Evolutionary conservation across 1,140 invertebrate species (phyloP), one percentile per base, ranked within the genome.

Genomic region (Camponotus pennsylvanicus): DNA sequence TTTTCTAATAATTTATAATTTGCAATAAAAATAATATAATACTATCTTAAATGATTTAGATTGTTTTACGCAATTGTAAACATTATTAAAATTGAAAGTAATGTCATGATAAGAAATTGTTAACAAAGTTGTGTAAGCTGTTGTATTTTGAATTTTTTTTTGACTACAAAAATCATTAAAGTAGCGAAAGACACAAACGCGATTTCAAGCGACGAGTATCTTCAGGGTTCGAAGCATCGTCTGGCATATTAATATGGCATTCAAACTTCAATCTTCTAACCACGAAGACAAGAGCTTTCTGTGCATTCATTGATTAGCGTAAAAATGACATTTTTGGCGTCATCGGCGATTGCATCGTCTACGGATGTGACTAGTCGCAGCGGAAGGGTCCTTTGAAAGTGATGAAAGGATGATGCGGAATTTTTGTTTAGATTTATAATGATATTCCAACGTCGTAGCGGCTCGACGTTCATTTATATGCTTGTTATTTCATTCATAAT

Each of bases 271-370:
- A 21, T 66, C 27, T 61, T 82, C 40, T 70, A 70, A 67, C 42
- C 76, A 7, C 66, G 37, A 34, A 49, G 71, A 80, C 71, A 34
- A 86, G 57, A 86, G 77, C 45, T 69, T 59, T 63, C 63, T 64
- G 57, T 61, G 40, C 73, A 80, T 87, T 40, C 63, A 49, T 73
- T 82, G 86, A 88, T 90, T 76, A 88, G 70, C 78, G 85, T 88
- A 79, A 89, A 88, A 89, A 77, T 77, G 69, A 70, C 59, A 85
- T 27, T 61, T 90, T 87, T 90, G 88, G 76, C 82, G 80, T 70
- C 86, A 45, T 85, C 34, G 37, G 21, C 9, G 76, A 69, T 57
- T 80, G 64, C 18, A 59, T 61, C 13, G 21, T 11, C 57, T 21
- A 8, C 59, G 76, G 55, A 87, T 42, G 63, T 80, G 52, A 40